Evolutionary conservation across 2,888 invertebrate species (phyloP), one percentile per base, ranked within the genome.

Genomic region (Dicranocentrus wangi): DNA sequence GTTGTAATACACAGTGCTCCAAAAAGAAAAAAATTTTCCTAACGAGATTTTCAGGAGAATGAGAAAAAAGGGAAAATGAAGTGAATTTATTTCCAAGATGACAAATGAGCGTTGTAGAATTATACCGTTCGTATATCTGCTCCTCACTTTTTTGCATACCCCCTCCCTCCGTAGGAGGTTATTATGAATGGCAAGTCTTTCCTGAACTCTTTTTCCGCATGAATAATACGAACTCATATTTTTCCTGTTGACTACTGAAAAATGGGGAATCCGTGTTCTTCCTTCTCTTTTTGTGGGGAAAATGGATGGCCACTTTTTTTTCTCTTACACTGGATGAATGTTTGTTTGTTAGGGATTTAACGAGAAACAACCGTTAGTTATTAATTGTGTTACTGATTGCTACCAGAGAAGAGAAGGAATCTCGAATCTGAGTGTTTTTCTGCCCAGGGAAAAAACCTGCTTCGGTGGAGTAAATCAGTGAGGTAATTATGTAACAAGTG

Each of bases 11-110:
- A n/a, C n/a, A n/a, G n/a, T 61, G 61, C 61, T 61, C 55, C 15
- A 47, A 13, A 47, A n/a, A n/a, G n/a, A n/a, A n/a, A n/a, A n/a
- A n/a, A n/a, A n/a, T n/a, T n/a, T 47, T 47, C 51, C 51, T 55
- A 55, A 55, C 55, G 55, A 55, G 55, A 55, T 55, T 39, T 39
- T 39, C 65, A 60, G 42, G 25, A 47, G 72, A 10, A 42, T 27
- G 28, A 63, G 23, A 47, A 43, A 21, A 28, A 19, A 43, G 23
- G 65, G 25, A 65, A 65, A 65, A 23, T 65, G 65, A 65, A 65
- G 65, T 51, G 66, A 77, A 77, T 69, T 69, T 69, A 77, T 69
- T 77, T 69, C 61, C 51, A 69, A 68, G 51, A 77, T 77, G 77
- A 77, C 77, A 77, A 77, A 77, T 77, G 77, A 77, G 77, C 58